Evolutionary conservation across 2,888 invertebrate genomes (phyloP), one percentile per base, ranked within the genome.

Genomic region (Dascillus cervinus): DNA sequence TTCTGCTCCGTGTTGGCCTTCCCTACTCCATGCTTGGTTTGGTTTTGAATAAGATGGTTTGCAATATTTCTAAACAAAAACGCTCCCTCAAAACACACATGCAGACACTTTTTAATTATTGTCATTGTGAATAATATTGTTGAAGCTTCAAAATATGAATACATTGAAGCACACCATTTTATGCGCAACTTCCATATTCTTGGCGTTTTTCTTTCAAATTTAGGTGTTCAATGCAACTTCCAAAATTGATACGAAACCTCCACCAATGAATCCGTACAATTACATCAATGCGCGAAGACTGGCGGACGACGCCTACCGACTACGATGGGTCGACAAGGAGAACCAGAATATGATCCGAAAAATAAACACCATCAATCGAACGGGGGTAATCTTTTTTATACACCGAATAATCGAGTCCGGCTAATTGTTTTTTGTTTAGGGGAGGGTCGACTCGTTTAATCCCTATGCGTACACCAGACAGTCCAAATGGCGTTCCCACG

Each of bases 311-410:
- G 53, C 55, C 2, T 52, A 60, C n/a, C 58, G 71, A 24, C 52
- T 75, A 11, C 38, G 37, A 26, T 22, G 52, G 23, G 59, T 69
- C 29, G 72, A 76, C 49, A 65, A 54, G 47, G 67, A 73, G 23
- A 80, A 79, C 52, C 72, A 75, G 46, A 64, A 72, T 8, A 50
- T 80, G 4, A 49, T 78, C 4, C 72, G 72, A 48, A 67, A 63
- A 32, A 73, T 80, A 34, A 77, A 77, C 44, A 43, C 60, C 11
- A 74, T 79, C 42, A 71, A 73, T 49, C 66, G 75, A 44, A 69
- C 68, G 14, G 73, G 72, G 46, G 78, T 77, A 48, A 56, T 60
- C 47, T 22, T 29, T 32, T 10, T 6, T 12, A 19, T 13, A 10
- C 8, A 15, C 12, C 14, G 24, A 23, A 26, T 11, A 17, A 19